Conservation (phyloP, 2,797 vertebrate species). For the Salarias fasciatus region DNA sequence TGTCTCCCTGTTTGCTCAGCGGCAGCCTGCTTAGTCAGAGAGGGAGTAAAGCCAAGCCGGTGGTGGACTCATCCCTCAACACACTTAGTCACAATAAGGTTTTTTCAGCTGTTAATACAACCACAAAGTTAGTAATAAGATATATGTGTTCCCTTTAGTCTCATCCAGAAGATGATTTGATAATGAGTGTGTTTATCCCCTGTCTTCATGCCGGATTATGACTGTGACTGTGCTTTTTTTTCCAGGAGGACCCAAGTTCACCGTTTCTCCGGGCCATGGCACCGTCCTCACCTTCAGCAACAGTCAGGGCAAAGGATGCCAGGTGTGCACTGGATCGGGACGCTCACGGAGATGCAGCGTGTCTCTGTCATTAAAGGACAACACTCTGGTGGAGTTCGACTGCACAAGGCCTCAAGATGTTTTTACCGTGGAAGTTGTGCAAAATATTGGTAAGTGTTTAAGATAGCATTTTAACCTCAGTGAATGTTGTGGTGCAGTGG, state of each 20-base stretch:
- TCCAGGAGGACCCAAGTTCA: constrained; percentile 51
- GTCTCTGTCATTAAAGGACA: constrained; percentile 26
- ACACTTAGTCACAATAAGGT: constrained; percentile 22
- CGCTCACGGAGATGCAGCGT: constrained; percentile 9
- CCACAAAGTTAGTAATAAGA: not conserved
- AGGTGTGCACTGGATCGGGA: constrained; percentile 53
- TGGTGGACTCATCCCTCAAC: constrained; percentile 4
- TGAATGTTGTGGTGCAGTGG: constrained; percentile 23
- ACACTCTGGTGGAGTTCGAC: constrained; percentile 53
- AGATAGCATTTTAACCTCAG: not conserved
- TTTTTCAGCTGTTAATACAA: constrained; percentile 6
- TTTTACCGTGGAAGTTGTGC: constrained; percentile 69
- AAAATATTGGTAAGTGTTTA: constrained; percentile 63
- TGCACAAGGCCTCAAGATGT: constrained; percentile 69
- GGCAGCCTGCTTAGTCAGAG: constrained; percentile 50
- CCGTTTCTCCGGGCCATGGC: constrained; percentile 41
- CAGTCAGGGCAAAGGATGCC: constrained; percentile 47
- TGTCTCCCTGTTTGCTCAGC: constrained; percentile 43
- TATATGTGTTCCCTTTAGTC: not conserved
- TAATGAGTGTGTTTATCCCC: not conserved
- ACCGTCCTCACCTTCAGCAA: constrained; percentile 58
- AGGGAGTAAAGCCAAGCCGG: constrained; percentile 22
- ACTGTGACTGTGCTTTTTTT: not conserved
- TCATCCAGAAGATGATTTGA: not conserved
- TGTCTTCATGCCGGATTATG: not conserved